A percentile compares a stretch with the other conserved stretches of the same genome.
phyloP scores from a whole-genome alignment of 2,113 vertebrate species.

The Microcebus lehilahytsara region DNA sequence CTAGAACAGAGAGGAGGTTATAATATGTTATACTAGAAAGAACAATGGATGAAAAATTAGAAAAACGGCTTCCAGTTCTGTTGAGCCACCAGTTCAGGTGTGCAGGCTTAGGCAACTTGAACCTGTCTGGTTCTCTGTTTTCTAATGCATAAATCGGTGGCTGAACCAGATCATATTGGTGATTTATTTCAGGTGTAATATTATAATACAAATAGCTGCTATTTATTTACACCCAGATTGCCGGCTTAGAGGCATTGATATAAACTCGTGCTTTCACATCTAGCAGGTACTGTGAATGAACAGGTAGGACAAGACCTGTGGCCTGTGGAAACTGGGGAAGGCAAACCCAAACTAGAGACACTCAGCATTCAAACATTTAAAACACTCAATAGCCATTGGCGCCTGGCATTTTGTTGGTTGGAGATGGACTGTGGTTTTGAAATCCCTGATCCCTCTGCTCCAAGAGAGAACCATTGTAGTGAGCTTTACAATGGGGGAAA shows the following conservation, averaged over 20 bases:
- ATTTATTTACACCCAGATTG: neutral
- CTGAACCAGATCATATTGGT: neutral
- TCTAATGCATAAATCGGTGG: neutral
- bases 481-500: neutral
- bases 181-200: neutral
- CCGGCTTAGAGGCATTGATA: neutral
- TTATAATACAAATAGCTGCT: neutral
- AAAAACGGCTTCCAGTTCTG: neutral
- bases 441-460: neutral
- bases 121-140: neutral
- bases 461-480: neutral
- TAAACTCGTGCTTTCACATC: neutral
- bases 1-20: neutral
- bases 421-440: neutral
- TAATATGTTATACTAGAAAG: accelerated
- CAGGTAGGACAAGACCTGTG: no score
- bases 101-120: neutral
- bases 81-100: neutral
- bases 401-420: neutral
- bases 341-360: accelerated
- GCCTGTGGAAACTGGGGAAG: neutral
- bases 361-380: neutral
- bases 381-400: accelerated
- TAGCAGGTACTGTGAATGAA: neutral
- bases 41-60: no score